Evolutionary conservation across 2,888 invertebrate genomes (phyloP).

Genomic region (Candidula unifasciata): DNA sequence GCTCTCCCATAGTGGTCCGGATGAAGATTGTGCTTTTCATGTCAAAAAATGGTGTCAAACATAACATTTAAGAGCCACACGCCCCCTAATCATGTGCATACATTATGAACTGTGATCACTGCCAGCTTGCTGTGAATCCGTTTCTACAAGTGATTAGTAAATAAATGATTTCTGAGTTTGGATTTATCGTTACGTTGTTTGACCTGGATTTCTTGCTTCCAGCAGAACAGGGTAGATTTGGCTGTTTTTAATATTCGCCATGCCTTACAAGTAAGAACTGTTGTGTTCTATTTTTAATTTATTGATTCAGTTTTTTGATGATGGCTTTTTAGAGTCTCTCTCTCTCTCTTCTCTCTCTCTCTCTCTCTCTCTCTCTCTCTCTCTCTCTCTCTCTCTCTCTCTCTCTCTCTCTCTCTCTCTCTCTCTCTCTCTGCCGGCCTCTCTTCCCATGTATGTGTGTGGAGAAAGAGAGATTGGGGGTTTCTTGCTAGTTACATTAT

Average conservation of each 20-base stretch:
- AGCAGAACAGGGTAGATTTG: too few species aligned
- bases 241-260: neutral
- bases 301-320: too few species aligned
- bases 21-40: too few species aligned
- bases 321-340: neutral
- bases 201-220: neutral
- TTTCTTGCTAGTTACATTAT: too few species aligned
- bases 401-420: constrained; percentile 38
- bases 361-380: constrained; percentile 37
- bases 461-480: too few species aligned
- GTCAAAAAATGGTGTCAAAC: too few species aligned
- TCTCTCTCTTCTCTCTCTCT: constrained; percentile 33
- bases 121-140: neutral
- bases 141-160: neutral
- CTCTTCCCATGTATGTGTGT: constrained; percentile 26
- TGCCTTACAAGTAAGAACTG: constrained; percentile 23
- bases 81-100: too few species aligned
- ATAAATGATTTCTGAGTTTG: neutral
- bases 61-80: too few species aligned
- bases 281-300: neutral
- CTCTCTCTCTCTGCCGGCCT: constrained; percentile 42
- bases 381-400: constrained; percentile 39
- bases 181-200: neutral
- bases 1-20: too few species aligned
- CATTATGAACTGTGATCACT: too few species aligned